A percentile compares a stretch with the other conserved stretches of the same genome.
These are phyloP conservation scores for Pluvialis apricaria DNA, from an alignment of 2,113 vertebrate species.

Conservation along the genomic window DNA sequence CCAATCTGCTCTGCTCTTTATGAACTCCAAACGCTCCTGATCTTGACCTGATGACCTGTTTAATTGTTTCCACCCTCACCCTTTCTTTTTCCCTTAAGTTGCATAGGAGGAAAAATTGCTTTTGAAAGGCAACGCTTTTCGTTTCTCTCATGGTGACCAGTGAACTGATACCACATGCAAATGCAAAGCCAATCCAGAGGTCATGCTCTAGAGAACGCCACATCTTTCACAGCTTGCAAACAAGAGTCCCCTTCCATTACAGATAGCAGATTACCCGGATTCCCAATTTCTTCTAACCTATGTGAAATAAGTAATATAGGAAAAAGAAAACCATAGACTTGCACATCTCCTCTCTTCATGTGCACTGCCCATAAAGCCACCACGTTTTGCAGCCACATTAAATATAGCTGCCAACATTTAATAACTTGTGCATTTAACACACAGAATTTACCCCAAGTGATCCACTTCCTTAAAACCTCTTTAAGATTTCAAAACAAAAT, in stretches of 20 bases:
- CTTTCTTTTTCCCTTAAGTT: not conserved
- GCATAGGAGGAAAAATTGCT: not conserved
- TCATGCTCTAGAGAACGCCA: not conserved
- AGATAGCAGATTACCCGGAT: not conserved
- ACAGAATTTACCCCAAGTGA: not conserved
- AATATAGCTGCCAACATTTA: not conserved
- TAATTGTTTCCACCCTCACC: not conserved
- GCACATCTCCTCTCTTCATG: not conserved
- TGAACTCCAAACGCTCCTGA: slow-evolving; percentile 23
- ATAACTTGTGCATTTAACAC: not conserved
- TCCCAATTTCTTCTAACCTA: not conserved
- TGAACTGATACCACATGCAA: not conserved
- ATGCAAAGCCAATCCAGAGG: not conserved
- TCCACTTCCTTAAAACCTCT: not conserved
- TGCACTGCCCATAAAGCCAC: not conserved
- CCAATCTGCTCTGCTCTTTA: slow-evolving; percentile 26
- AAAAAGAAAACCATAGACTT: not conserved
- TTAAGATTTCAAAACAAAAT: not conserved
- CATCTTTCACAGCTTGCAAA: not conserved
- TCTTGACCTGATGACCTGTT: slow-evolving; percentile 1
- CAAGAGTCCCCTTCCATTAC: not conserved
- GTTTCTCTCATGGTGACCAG: not conserved
- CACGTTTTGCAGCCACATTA: not conserved
- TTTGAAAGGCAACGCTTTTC: not conserved
- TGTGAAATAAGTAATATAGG: not conserved